Evolutionary conservation across 2,113 vertebrate species (phyloP), one percentile per base, ranked within the genome.

Genomic region (Hypomesus transpacificus): DNA sequence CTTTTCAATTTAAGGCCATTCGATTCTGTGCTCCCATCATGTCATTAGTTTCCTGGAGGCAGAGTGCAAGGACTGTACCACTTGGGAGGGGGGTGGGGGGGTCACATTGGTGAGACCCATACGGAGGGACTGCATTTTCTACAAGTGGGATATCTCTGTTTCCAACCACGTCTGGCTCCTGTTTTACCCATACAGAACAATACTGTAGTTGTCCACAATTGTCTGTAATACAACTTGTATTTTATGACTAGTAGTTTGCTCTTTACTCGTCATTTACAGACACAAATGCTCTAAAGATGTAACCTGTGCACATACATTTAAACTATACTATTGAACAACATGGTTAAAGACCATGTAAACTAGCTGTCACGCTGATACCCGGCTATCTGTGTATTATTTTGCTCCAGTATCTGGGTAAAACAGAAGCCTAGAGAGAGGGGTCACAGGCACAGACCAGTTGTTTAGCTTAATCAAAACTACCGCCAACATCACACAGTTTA

Each of bases 71-170:
- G 56, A 26, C 24, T 46, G 34, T 24, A 46, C 31, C 63, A 58
- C 46, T 58, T 28, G 4, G 24, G 66, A 28, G 7, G 9, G 14
- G 24, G n/a, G 26, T 39, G 22, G 7, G 9, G 14, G 24, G n/a
- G 26, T 39, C 18, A 24, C 56, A 61, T 39, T 77, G 21, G 7
- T 58, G 26, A 28, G 13, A 60, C 58, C 17, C 69, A 74, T 3
- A 73, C 3, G 54, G 72, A 68, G 84, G 75, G 80, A 88, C 85
- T 87, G 85, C 87, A 88, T 88, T 83, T 75, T 89, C 81, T 68
- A 74, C 71, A 78, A 54, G 51, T 63, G 46, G 46, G 57, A 69
- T 70, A 50, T 68, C 51, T 79, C 24, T 51, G 70, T 77, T 63
- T 82, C 71, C 69, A 24, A 13, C 77, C 59, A 39, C 21, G 66